Evolutionary conservation across 2,797 vertebrate genomes (phyloP), one percentile per base, ranked within the genome.

Genomic region (Danio aesculapii): DNA sequence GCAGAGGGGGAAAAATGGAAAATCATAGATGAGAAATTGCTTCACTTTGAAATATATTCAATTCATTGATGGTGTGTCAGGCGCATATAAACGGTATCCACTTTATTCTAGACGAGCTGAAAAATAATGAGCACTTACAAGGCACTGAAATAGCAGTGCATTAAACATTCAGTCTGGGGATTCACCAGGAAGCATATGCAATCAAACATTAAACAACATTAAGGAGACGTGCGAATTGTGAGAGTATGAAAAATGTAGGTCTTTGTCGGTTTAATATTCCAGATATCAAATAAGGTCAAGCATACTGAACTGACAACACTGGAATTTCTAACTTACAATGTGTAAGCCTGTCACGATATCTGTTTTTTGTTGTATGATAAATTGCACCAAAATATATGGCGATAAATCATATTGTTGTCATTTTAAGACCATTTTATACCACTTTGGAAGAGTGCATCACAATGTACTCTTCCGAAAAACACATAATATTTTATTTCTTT

Each of bases 121-220:
- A 79, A 79, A 83, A 75, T 75, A 84, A 70, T 64, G 58, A 84
- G 66, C 66, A 64, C 59, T 49, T 59, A 58, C 50, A 75, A 49
- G 50, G 57, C 49, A 64, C 77, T 44, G 58, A 76, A 83, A 83
- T 62, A 79, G 63, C 39, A 53, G 6, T 10, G 39, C 21, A 30
- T 57, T 75, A 75, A 68, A 69, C 47, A 62, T 84, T 64, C 58
- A 74, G 49, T 30, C 47, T n/a, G 47, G 57, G 19, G 58, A 52
- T 71, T 71, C 13, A 6, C 39, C 39, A 63, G 49, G 30, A 72
- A 53, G 21, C 57, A 7, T 8, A 50, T 14, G 13, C 21, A 62
- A 53, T 79, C 64, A 69, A 62, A 61, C 46, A 52, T 44, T 79
- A 61, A 61, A 62, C n/a, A 79, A 62, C 67, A 61, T 79, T 79